A percentile compares a stretch with the other conserved stretches of the same genome.
These are phyloP conservation scores for Passer domesticus DNA, from an alignment of 2,113 vertebrate genomes.

Conservation along the genomic window DNA sequence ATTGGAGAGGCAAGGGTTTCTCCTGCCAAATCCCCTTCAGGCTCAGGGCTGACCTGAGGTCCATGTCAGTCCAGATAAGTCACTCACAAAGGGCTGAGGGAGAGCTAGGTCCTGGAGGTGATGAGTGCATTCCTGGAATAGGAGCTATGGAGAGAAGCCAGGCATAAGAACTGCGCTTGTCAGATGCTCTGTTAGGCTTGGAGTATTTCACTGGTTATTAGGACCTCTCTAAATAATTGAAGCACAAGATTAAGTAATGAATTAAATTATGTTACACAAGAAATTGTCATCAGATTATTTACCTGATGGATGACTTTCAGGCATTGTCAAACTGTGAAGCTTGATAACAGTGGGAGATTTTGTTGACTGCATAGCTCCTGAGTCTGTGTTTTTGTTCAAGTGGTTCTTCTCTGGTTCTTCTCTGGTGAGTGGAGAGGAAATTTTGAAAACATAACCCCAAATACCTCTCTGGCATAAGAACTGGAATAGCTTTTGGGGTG, in stretches of 20 bases:
- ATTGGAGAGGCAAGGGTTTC: not conserved
- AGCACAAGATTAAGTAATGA: not conserved
- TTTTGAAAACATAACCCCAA: not conserved
- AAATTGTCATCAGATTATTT: not conserved
- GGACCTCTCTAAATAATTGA: not conserved
- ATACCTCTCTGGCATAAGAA: not conserved
- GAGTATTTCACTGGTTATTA: not conserved
- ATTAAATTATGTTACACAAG: not conserved
- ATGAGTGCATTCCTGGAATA: accelerated
- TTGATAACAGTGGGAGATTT: not conserved
- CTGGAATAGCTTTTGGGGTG: accelerated
- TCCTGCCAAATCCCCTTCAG: not conserved
- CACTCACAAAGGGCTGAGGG: accelerated
- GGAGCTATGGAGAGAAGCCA: not conserved
- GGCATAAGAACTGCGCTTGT: not conserved
- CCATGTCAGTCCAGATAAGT: accelerated
- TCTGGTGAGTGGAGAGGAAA: not conserved
- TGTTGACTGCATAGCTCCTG: accelerated
- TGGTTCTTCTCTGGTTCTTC: not conserved
- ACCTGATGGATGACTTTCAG: not conserved
- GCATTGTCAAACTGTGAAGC: not conserved
- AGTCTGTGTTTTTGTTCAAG: accelerated
- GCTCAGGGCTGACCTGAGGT: not conserved
- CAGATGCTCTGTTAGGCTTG: not conserved
- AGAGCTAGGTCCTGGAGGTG: accelerated